Evolutionary conservation across 2,888 invertebrate genomes (phyloP).

Genomic region (Aphodius sticticus): DNA sequence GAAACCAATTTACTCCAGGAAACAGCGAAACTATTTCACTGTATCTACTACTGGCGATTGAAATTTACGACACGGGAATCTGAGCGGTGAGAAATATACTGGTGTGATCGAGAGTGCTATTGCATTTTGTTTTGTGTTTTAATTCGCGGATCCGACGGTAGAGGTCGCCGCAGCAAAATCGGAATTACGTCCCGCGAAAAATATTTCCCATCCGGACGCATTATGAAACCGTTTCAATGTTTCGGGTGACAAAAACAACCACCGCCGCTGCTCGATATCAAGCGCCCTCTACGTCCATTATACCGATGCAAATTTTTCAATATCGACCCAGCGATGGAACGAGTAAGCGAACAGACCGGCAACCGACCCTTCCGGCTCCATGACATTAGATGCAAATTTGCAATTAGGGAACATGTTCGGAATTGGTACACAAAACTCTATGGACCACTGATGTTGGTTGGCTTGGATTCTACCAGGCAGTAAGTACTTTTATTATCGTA

Average conservation of each 20-base stretch:
- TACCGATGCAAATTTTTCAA: conserved; percentile 31
- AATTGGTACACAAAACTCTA: conserved; percentile 10
- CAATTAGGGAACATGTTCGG: conserved; percentile 28
- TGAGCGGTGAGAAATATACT: conserved; percentile 17
- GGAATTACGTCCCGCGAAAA: conserved; percentile 11
- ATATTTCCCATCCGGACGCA: conserved; percentile 25
- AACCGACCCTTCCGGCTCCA: conserved; percentile 20
- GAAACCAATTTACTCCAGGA: background rate
- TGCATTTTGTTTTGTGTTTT: background rate
- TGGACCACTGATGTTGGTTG: background rate
- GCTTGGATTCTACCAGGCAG: conserved; percentile 1
- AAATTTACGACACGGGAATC: conserved; percentile 15
- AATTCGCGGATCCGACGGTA: conserved; percentile 17
- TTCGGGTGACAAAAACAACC: background rate
- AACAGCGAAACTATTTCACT: background rate
- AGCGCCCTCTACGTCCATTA: conserved; percentile 17
- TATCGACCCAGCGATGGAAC: conserved; percentile 9
- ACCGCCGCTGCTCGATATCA: background rate
- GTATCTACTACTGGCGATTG: background rate
- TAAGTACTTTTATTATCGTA: background rate
- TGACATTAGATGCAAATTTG: conserved; percentile 29
- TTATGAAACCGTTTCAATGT: conserved; percentile 21
- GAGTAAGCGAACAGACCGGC: background rate
- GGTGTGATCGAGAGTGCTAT: conserved; percentile 10
- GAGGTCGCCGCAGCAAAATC: background rate